Conservation (phyloP, 2,113 vertebrate genomes). For the Sylvietta virens region DNA sequence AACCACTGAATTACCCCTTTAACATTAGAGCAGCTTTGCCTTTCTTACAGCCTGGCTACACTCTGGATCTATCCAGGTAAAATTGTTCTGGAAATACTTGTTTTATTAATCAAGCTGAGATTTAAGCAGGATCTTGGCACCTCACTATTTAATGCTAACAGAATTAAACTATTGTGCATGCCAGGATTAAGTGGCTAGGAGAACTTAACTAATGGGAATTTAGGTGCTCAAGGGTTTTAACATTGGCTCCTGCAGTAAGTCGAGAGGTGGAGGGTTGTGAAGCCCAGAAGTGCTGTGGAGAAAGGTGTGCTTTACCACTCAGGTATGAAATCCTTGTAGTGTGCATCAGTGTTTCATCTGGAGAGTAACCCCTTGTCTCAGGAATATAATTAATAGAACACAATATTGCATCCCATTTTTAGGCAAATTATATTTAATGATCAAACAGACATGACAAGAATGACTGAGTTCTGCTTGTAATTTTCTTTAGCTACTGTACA, state of each 20-base stretch:
- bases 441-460: neutral
- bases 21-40: neutral
- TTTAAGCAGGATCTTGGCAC: neutral
- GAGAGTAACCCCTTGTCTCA: neutral
- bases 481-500: neutral
- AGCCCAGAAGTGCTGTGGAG: neutral
- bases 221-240: neutral
- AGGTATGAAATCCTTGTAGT: neutral
- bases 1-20: neutral
- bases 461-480: neutral
- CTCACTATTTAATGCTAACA: neutral
- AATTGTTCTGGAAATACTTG: neutral
- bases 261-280: neutral
- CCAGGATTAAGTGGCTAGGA: neutral
- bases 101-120: neutral
- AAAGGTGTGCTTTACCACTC: neutral
- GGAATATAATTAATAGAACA: neutral
- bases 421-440: neutral
- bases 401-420: neutral
- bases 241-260: neutral
- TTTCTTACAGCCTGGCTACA: neutral
- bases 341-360: neutral
- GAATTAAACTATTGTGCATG: neutral
- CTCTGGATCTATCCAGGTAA: neutral
- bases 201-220: neutral